These are phyloP conservation scores for Nannoperca australis DNA, from an alignment of 2,797 vertebrate genomes.

Conservation along the genomic window DNA sequence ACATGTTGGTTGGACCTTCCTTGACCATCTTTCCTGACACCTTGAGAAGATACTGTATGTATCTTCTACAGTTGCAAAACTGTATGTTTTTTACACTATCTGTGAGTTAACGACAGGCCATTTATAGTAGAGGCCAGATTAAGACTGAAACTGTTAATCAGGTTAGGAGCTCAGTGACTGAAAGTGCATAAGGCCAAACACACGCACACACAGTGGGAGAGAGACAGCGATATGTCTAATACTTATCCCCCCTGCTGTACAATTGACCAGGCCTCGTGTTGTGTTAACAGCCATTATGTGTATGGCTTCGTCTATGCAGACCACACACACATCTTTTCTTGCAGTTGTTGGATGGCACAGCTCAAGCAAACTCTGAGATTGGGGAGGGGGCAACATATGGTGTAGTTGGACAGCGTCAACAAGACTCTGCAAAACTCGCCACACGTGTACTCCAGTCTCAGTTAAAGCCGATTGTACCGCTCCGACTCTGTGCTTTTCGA, in stretches of 20 bases:
- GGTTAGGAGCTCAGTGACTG: conserved; percentile 72
- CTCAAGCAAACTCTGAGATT: conserved; percentile 13
- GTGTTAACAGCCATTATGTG: conserved; percentile 24
- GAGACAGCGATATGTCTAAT: background rate
- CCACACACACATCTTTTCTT: conserved; percentile 28
- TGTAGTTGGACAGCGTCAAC: conserved; percentile 49
- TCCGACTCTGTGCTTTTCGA: background rate
- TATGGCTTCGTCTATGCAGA: conserved; percentile 13
- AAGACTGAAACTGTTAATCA: conserved; percentile 75
- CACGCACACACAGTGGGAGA: background rate
- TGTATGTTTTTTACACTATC: background rate
- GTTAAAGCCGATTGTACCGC: background rate
- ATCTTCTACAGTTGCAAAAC: no score
- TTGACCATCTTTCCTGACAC: background rate
- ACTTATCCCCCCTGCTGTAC: background rate
- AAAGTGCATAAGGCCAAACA: conserved; percentile 36
- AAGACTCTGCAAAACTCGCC: conserved; percentile 33
- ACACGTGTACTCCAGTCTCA: conserved; percentile 30
- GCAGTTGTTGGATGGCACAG: conserved; percentile 38
- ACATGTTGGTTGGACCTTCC: background rate
- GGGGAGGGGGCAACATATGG: conserved; percentile 37
- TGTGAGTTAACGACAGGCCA: conserved; percentile 41
- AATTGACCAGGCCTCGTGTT: no score
- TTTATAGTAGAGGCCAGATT: conserved; percentile 68
- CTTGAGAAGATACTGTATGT: background rate